phyloP scores from a whole-genome alignment of 2,797 vertebrate genomes.

The Sparus aurata region DNA sequence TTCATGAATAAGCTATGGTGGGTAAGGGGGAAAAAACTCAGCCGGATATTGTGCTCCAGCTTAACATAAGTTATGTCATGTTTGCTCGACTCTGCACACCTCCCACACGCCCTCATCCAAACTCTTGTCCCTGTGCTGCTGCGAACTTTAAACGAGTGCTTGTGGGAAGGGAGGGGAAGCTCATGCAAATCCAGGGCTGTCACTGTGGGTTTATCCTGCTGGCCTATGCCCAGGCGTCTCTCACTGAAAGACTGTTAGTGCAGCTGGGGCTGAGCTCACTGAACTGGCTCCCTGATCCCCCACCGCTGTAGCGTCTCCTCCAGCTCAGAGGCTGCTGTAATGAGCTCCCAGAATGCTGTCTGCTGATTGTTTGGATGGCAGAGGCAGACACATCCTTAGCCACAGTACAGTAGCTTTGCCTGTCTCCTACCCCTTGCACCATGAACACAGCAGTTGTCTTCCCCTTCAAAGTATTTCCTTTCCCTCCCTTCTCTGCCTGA shows the following conservation, averaged over 20 bases:
- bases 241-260: constrained; percentile 63
- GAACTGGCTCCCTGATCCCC: constrained; percentile 72
- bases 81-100: constrained; percentile 53
- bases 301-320: constrained; percentile 59
- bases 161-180: constrained; percentile 66
- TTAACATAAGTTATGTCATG: constrained; percentile 48
- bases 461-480: constrained; percentile 14
- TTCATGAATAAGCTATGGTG: constrained; percentile 41
- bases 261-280: constrained; percentile 71
- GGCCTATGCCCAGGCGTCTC: constrained; percentile 55
- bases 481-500: constrained; percentile 16
- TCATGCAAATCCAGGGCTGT: constrained; percentile 73
- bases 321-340: constrained; percentile 77
- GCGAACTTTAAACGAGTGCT: constrained; percentile 63
- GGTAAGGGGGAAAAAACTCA: constrained; percentile 15
- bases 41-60: constrained; percentile 23
- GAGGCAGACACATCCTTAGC: constrained; percentile 62
- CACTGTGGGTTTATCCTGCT: constrained; percentile 70
- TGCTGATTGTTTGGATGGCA: constrained; percentile 71
- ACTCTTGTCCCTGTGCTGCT: constrained; percentile 45
- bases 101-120: constrained; percentile 42
- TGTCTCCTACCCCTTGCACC: constrained; percentile 49
- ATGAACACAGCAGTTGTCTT: constrained; percentile 38
- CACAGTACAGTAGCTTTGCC: constrained; percentile 55
- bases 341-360: constrained; percentile 82